Evolutionary conservation across 2,113 vertebrate genomes (phyloP), one percentile per base, ranked within the genome.

Genomic region (Tyto alba): DNA sequence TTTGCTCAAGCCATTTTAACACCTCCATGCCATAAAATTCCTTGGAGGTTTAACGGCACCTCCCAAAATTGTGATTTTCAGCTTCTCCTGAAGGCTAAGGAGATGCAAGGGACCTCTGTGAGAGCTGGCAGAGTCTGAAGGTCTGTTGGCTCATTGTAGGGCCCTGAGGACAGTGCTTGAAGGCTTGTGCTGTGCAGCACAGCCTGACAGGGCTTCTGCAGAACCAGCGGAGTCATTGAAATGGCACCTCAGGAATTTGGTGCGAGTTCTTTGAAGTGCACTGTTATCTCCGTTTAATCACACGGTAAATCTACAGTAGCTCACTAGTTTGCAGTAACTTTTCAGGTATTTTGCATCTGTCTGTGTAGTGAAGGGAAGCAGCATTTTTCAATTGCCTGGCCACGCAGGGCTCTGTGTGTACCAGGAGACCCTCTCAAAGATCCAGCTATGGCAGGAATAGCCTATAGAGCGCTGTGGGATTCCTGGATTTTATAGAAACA

Each of bases 201-300:
- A 64, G 80, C 83, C 67, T 86, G 95, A 66, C 53, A 90, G 47
- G 41, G 52, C 56, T 85, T 82, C 89, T 91, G 79, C 47, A 53
- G 52, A 92, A 52, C 34, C 64, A 52, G 69, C 0, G 0, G n/a
- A 95, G 72, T 96, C 92, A 95, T 71, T 78, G 88, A 91, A 91
- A 94, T 88, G 96, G 95, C 93, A 76, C 92, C 91, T 94, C 77
- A 96, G 93, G 96, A 97, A 97, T 97, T 92, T 60, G 62, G 38
- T 78, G 38, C 0, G 2, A 84, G 83, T 69, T 64, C 96, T 97
- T 97, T 97, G 96, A 97, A 97, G 96, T 95, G 53, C 29, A 18
- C 62, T 86, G 71, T 95, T 97, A 97, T 93, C 97, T 94, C n/a
- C 30, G 17, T 87, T 95, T 88, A 96, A 96, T 97, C 92, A 69